Evolutionary conservation across 2,113 vertebrate species (phyloP).

Genomic region (Pithys albifrons): DNA sequence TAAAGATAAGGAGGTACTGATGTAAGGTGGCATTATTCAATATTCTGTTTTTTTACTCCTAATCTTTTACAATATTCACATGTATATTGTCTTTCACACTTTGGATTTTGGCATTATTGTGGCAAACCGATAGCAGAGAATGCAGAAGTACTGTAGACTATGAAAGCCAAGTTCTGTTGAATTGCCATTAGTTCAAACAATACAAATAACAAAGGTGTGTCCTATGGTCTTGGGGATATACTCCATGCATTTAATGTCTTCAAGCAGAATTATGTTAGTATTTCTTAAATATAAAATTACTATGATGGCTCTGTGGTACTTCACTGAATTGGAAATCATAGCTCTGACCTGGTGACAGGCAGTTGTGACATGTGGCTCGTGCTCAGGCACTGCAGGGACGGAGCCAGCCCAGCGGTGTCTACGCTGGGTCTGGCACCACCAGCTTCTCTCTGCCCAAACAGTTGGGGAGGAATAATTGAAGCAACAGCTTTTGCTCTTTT

Average conservation of each 20-base stretch:
- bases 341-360: neutral
- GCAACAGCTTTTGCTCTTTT: neutral
- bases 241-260: neutral
- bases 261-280: neutral
- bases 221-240: neutral
- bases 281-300: neutral
- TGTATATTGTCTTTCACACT: neutral
- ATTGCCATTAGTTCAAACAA: neutral
- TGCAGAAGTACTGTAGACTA: neutral
- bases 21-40: neutral
- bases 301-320: neutral
- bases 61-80: neutral
- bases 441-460: neutral
- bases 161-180: neutral
- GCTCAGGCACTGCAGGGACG: neutral
- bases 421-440: neutral
- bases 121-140: neutral
- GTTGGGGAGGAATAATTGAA: neutral
- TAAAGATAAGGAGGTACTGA: neutral
- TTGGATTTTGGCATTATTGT: neutral
- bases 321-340: neutral
- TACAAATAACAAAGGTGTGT: neutral
- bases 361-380: fast-evolving
- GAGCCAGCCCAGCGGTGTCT: neutral
- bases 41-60: neutral